Conservation (phyloP, 2,797 vertebrate genomes). For the Pelobates cultripes region DNA sequence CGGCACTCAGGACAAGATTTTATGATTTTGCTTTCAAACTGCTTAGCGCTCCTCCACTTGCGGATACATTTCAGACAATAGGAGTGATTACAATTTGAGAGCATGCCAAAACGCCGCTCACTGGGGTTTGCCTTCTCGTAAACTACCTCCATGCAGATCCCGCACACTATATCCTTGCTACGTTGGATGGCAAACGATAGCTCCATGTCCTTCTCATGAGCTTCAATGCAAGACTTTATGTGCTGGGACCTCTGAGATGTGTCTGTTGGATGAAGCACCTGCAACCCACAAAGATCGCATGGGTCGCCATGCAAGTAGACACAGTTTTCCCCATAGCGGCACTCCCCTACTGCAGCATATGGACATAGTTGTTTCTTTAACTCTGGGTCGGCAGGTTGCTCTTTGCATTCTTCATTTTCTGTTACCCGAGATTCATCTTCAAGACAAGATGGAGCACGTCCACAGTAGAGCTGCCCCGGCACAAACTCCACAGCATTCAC, state of each 20-base stretch:
- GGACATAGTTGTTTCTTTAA: constrained; percentile 92
- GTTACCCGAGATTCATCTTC: constrained; percentile 59
- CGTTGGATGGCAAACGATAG: constrained; percentile 97
- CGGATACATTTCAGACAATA: constrained; percentile 98
- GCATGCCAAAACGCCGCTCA: constrained; percentile 93
- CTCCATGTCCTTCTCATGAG: constrained; percentile 99
- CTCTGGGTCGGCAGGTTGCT: constrained; percentile 74
- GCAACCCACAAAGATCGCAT: constrained; percentile 96
- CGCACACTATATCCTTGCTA: constrained; percentile 98
- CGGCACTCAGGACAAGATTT: constrained; percentile 99
- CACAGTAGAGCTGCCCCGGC: constrained; percentile 95
- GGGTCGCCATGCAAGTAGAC: constrained; percentile 95
- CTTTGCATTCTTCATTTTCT: constrained; percentile 79
- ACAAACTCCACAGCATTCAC: constrained; percentile 96
- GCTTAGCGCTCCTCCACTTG: constrained; percentile 98
- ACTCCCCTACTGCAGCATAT: constrained; percentile 91
- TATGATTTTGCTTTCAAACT: constrained; percentile 99
- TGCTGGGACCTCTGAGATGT: constrained; percentile 90
- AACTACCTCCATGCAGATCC: constrained; percentile 98
- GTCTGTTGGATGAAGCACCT: constrained; percentile 92
- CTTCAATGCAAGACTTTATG: constrained; percentile 97
- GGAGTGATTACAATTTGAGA: constrained; percentile 97
- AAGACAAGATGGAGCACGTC: constrained; percentile 73
- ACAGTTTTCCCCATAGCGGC: constrained; percentile 95
- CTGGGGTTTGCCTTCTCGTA: constrained; percentile 95